Percentiles rank a stretch among this genome's conserved stretches.
phyloP scores from a whole-genome alignment of 2,113 vertebrate species.

The Alouatta palliata region DNA sequence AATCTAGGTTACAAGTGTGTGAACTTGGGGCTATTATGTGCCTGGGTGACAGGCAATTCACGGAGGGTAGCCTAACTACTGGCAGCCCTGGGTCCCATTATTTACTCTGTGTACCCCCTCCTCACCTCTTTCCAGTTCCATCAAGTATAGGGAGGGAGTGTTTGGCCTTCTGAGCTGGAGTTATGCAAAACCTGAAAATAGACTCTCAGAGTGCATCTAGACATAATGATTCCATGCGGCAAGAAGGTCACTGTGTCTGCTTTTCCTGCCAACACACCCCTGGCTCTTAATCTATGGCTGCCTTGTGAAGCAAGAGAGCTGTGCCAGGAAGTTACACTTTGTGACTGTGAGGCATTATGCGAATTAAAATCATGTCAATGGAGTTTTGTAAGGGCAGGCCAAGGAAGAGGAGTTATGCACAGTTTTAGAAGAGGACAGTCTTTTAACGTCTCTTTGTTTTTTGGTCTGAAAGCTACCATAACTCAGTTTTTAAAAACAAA shows the following conservation, averaged over 20 bases:
- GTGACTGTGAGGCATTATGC: constrained; percentile 59
- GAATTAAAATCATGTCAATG: constrained; percentile 68
- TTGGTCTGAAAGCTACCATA: constrained; percentile 27
- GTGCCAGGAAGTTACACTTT: constrained; percentile 73
- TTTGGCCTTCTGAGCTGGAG: constrained; percentile 49
- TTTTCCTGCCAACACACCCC: constrained; percentile 77
- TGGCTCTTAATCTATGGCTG: constrained; percentile 76
- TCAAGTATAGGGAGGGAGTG: neutral
- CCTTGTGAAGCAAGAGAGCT: constrained; percentile 68
- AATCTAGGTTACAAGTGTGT: neutral
- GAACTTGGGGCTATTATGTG: neutral
- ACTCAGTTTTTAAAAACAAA: neutral
- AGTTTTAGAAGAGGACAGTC: constrained; percentile 1
- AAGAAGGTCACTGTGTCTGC: constrained; percentile 79
- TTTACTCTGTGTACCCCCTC: neutral
- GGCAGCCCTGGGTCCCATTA: neutral
- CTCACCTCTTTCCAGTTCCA: neutral
- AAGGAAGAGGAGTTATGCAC: neutral
- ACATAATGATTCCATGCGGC: constrained; percentile 70
- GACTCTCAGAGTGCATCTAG: constrained; percentile 60
- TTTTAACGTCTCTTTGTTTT: constrained; percentile 52
- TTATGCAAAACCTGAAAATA: constrained; percentile 73
- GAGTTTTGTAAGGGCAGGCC: constrained; percentile 49
- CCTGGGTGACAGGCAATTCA: neutral
- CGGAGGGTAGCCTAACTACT: neutral